phyloP scores from a whole-genome alignment of 2,113 vertebrate genomes.

The Heteronetta atricapilla region DNA sequence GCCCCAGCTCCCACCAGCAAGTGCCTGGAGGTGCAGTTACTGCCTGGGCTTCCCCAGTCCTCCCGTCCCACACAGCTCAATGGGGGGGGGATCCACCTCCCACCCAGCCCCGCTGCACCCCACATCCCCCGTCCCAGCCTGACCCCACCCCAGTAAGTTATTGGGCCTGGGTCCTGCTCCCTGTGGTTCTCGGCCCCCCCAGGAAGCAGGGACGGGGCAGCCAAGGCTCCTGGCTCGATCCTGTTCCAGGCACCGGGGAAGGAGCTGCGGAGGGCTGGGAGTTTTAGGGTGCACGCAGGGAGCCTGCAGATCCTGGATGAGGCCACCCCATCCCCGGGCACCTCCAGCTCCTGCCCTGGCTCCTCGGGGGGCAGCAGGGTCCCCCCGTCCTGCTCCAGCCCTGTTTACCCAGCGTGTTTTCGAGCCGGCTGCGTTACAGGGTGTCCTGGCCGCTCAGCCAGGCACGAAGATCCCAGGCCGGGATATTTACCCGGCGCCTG shows the following conservation, averaged over 20 bases:
- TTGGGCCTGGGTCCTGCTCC: neutral
- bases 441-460: fast-evolving
- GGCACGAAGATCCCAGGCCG: fast-evolving
- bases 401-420: neutral
- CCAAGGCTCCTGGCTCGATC: neutral
- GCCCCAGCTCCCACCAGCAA: neutral
- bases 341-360: neutral
- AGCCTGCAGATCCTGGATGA: neutral
- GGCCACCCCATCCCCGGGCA: neutral
- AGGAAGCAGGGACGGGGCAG: neutral
- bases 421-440: neutral
- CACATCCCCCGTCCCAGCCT: neutral
- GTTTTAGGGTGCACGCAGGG: fast-evolving
- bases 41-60: neutral
- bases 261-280: neutral
- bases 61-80: neutral
- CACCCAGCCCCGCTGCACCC: neutral
- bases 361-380: neutral
- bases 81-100: neutral
- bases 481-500: neutral
- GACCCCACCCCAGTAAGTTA: constrained; percentile 31
- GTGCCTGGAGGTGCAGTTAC: neutral
- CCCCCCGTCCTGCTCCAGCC: neutral
- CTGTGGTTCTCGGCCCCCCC: neutral
- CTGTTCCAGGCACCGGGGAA: neutral